Conservation (phyloP, 1,140 invertebrate genomes). For the Eriocheir sinensis region DNA sequence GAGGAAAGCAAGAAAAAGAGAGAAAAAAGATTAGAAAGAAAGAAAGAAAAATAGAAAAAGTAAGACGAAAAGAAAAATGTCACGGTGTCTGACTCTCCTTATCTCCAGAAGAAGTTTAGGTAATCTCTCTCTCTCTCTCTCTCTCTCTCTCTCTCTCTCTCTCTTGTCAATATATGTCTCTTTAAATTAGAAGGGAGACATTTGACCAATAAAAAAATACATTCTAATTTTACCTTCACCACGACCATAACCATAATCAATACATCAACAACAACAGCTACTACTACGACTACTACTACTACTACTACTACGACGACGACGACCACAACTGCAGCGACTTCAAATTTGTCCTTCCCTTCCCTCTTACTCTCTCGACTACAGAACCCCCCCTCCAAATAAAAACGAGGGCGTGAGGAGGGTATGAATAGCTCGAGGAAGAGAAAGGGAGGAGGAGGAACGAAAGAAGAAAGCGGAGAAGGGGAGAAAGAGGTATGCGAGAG, state of each 20-base stretch:
- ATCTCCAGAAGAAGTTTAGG: not conserved
- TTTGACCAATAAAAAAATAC: no score
- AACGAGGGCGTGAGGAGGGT: no score
- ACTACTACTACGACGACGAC: not conserved
- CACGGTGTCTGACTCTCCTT: not conserved
- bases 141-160: slow-evolving; percentile 22
- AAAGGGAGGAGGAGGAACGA: no score
- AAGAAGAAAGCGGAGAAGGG: no score
- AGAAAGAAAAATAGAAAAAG: not conserved
- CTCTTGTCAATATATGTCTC: not conserved
- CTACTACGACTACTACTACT: not conserved
- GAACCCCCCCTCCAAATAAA: no score
- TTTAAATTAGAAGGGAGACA: not conserved
- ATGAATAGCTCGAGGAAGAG: no score
- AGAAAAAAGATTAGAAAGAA: not conserved
- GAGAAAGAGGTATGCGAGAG: no score
- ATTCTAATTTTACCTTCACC: no score
- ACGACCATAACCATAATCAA: not conserved
- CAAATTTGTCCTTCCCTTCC: no score
- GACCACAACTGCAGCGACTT: no score
- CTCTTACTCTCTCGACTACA: no score
- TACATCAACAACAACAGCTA: not conserved
- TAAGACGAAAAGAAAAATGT: no score
- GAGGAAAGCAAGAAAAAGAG: not conserved
- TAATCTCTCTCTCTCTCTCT: not conserved